Evolutionary conservation across 2,113 vertebrate species (phyloP).

Genomic region (Paracanthobrama guichenoti): DNA sequence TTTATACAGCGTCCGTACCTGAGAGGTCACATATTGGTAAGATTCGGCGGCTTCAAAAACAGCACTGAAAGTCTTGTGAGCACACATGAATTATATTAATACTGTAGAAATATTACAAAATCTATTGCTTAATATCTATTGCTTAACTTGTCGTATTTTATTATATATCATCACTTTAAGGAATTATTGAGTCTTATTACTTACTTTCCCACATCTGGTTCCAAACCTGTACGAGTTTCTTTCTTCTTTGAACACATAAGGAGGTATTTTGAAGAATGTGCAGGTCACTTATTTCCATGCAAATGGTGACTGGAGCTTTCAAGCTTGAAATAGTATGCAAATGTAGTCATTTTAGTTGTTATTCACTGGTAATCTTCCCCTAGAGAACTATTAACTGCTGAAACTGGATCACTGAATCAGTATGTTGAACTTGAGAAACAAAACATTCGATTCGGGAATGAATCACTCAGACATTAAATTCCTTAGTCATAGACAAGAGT

Average conservation of each 20-base stretch:
- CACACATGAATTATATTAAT: neutral
- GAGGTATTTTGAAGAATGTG: too few species aligned
- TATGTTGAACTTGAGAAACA: neutral
- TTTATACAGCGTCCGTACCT: constrained; percentile 85
- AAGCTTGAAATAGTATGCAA: neutral
- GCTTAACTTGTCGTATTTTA: neutral
- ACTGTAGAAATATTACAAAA: neutral
- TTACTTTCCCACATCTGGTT: neutral
- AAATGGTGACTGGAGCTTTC: neutral
- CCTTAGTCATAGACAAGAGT: neutral
- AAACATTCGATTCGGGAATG: neutral
- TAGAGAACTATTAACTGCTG: neutral
- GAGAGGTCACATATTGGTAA: constrained; percentile 92
- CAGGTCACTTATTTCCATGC: neutral
- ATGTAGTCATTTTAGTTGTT: neutral
- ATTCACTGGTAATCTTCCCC: neutral
- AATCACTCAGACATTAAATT: neutral
- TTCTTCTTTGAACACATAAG: neutral
- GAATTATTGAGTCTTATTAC: neutral
- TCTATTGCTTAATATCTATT: neutral
- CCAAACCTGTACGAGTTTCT: neutral
- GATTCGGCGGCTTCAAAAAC: constrained; percentile 45
- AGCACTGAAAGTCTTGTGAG: neutral
- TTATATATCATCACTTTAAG: neutral
- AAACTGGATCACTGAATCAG: neutral